Evolutionary conservation across 2,888 invertebrate species (phyloP).

Genomic region (Lingula anatina): DNA sequence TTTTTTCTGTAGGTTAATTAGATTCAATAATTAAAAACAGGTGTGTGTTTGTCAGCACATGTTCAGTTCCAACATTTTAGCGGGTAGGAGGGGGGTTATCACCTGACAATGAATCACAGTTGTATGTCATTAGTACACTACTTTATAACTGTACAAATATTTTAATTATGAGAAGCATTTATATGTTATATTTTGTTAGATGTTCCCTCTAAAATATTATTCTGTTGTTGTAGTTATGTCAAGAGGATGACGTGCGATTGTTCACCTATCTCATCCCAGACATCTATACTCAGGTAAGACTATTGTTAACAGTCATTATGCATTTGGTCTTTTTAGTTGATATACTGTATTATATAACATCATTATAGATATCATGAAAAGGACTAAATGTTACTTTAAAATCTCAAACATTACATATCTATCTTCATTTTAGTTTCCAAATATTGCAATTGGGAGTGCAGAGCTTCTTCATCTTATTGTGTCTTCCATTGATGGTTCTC

Average conservation of each 20-base stretch:
- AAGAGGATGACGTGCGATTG: conserved; percentile 81
- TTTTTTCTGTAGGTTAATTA: too few relatives aligned
- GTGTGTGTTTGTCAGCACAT: too few relatives aligned
- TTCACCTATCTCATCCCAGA: conserved; percentile 91
- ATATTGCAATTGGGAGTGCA: conserved; percentile 79
- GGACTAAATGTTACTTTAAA: too few relatives aligned
- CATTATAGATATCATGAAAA: too few relatives aligned
- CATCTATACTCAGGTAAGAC: conserved; percentile 69
- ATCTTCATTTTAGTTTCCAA: conserved; percentile 62
- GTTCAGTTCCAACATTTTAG: too few relatives aligned
- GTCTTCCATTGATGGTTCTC: conserved; percentile 78
- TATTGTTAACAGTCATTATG: too few relatives aligned
- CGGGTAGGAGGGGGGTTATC: too few relatives aligned
- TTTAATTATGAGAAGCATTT: neutral
- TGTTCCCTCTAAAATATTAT: neutral
- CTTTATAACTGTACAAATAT: neutral
- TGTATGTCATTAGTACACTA: too few relatives aligned
- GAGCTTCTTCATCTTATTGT: conserved; percentile 84
- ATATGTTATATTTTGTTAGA: neutral
- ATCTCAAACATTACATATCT: neutral
- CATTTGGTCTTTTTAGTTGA: too few relatives aligned
- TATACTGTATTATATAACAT: too few relatives aligned
- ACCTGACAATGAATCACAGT: too few relatives aligned
- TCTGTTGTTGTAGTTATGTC: conserved; percentile 62
- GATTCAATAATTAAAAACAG: too few relatives aligned